Evolutionary conservation across 2,797 vertebrate species (phyloP).

Genomic region (Tangara arthus): DNA sequence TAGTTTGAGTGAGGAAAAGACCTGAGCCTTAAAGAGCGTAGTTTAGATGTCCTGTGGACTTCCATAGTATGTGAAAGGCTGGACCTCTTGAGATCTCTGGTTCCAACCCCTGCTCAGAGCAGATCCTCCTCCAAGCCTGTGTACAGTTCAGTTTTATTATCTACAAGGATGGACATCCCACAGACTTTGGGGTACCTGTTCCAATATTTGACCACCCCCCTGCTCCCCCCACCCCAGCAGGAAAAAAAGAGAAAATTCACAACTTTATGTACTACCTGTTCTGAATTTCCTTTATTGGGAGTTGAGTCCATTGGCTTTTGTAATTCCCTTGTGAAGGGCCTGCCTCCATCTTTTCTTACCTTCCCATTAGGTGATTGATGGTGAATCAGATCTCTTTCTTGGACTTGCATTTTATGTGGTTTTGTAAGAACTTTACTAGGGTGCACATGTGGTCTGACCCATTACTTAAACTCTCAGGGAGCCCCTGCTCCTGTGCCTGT

Average conservation of each 20-base stretch:
- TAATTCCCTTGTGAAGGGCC: background rate
- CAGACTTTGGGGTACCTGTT: background rate
- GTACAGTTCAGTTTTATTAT: background rate
- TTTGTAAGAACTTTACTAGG: background rate
- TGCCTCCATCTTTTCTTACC: background rate
- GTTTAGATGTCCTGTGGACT: background rate
- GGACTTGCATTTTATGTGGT: background rate
- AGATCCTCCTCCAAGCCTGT: background rate
- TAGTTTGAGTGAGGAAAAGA: background rate
- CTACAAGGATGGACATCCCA: background rate
- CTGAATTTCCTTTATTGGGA: background rate
- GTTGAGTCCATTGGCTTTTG: background rate
- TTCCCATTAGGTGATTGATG: background rate
- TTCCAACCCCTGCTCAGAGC: background rate
- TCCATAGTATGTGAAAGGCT: background rate
- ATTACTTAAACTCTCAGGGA: background rate
- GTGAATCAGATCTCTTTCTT: background rate
- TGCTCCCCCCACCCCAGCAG: background rate
- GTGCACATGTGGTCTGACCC: background rate
- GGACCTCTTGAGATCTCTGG: background rate
- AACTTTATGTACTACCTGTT: background rate
- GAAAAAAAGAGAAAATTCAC: background rate
- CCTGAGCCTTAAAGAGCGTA: background rate
- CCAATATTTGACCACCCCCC: background rate
- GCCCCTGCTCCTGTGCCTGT: background rate